These are phyloP conservation scores for Platycnemis pennipes DNA, from an alignment of 2,888 invertebrate genomes.

Conservation along the genomic window DNA sequence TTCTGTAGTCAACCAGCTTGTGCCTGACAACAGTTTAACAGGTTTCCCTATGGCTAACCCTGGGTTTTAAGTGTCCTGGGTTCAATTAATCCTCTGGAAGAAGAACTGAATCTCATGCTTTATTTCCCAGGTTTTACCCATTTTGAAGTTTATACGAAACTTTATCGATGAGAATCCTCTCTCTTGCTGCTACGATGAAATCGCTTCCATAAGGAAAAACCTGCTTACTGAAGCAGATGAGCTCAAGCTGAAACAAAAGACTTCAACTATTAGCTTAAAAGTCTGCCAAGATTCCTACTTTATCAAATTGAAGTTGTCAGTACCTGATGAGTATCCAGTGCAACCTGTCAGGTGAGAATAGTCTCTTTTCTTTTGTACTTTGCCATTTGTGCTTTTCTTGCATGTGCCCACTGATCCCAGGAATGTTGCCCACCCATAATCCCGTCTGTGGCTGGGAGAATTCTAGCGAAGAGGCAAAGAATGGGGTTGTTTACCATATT, in stretches of 20 bases:
- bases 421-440: no score
- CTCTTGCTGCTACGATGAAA: conserved; percentile 87
- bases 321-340: conserved; percentile 85
- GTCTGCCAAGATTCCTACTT: conserved; percentile 83
- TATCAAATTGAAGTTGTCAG: conserved; percentile 81
- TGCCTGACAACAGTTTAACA: no score
- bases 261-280: conserved; percentile 82
- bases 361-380: not conserved
- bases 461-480: no score
- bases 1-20: not conserved
- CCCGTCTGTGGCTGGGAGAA: no score
- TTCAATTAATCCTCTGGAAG: no score
- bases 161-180: conserved; percentile 87
- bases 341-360: conserved; percentile 80
- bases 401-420: no score
- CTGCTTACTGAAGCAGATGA: conserved; percentile 81
- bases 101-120: conserved; percentile 69
- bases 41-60: no score
- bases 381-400: not conserved
- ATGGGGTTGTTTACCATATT: no score
- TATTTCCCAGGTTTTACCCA: conserved; percentile 80
- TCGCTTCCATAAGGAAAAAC: conserved; percentile 81
- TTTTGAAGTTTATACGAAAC: conserved; percentile 83
- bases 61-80: no score
- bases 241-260: conserved; percentile 85